A percentile compares a stretch with the other conserved stretches of the same genome.
Conservation (phyloP, 2,113 vertebrate genomes). For the human (Homo sapiens) region DNA sequence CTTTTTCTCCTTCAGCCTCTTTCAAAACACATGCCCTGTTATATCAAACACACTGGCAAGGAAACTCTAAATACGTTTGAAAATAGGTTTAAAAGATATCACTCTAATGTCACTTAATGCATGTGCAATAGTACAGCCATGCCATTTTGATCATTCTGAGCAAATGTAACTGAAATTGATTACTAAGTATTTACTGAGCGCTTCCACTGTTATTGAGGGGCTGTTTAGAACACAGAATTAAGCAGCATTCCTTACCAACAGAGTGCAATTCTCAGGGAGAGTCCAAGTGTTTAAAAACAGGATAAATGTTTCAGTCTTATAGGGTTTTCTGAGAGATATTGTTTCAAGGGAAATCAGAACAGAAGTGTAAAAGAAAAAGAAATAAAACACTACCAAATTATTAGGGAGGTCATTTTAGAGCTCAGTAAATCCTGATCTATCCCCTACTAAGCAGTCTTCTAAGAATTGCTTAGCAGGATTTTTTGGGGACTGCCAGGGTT, state of each 20-base stretch:
- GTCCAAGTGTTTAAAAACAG: conserved; percentile 14
- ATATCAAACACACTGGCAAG: conserved; percentile 63
- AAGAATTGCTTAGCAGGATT: neutral
- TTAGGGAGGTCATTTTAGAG: neutral
- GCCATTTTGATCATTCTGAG: conserved; percentile 48
- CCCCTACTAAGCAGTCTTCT: neutral
- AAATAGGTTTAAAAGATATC: conserved; percentile 63
- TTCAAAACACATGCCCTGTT: conserved; percentile 67
- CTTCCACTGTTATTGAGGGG: neutral
- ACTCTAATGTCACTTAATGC: conserved; percentile 65
- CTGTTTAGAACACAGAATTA: conserved; percentile 18
- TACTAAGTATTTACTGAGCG: conserved; percentile 23
- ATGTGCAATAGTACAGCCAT: neutral
- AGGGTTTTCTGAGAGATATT: conserved; percentile 26
- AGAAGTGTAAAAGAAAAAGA: conserved; percentile 20
- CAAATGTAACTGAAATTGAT: conserved; percentile 41
- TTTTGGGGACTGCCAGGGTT: neutral
- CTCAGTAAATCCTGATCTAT: neutral
- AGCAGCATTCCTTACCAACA: neutral
- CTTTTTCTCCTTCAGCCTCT: conserved; percentile 55
- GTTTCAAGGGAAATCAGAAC: conserved; percentile 8
- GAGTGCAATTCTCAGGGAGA: neutral
- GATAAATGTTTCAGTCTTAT: neutral
- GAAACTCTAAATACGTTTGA: conserved; percentile 65
- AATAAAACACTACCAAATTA: neutral